Conservation (phyloP, 2,113 vertebrate genomes). For the Indicator indicator region DNA sequence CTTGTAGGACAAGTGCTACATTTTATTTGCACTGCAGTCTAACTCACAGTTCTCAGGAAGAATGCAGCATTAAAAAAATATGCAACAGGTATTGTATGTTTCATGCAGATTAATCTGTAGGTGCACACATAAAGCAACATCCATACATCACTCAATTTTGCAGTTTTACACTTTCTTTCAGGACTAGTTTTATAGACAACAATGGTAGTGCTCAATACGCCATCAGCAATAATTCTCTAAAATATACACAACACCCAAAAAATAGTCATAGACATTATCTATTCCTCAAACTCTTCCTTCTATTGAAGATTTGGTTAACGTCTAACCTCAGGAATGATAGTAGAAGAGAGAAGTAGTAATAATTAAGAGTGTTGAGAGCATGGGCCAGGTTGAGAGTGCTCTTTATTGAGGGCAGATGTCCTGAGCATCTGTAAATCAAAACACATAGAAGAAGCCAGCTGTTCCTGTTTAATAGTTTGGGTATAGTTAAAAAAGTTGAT, state of each 20-base stretch:
- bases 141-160: neutral
- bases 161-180: neutral
- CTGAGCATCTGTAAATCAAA: neutral
- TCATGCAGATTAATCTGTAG: neutral
- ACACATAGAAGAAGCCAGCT: neutral
- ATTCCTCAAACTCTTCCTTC: neutral
- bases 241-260: neutral
- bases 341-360: neutral
- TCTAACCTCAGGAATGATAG: neutral
- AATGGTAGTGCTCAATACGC: fast-evolving
- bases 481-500: neutral
- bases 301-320: neutral
- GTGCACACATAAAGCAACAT: fast-evolving
- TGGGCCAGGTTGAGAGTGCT: fast-evolving
- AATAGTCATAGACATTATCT: neutral
- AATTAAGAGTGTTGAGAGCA: neutral
- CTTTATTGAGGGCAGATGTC: neutral
- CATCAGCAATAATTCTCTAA: neutral
- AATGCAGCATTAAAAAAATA: neutral
- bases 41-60: neutral
- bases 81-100: neutral
- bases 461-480: neutral
- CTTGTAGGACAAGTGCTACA: neutral
- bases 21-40: neutral
- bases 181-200: neutral